phyloP scores from a whole-genome alignment of 2,888 invertebrate species.

The Hoplodrina blanda region DNA sequence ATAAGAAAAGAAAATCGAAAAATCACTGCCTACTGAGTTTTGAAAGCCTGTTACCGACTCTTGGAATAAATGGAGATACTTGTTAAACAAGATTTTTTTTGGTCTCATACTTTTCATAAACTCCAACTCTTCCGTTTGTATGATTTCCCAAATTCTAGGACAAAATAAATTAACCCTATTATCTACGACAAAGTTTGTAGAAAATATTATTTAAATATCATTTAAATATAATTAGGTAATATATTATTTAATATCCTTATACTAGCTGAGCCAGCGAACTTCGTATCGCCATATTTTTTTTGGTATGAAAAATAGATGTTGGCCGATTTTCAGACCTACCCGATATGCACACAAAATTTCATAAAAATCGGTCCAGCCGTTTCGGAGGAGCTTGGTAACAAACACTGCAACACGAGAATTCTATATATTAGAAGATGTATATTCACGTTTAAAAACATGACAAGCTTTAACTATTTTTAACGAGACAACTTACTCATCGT shows the following conservation, averaged over 20 bases:
- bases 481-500: slow-evolving; percentile 7
- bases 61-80: not conserved
- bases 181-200: not conserved
- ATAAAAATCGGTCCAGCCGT: too few relatives aligned
- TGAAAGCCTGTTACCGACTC: slow-evolving; percentile 17
- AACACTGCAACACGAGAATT: too few relatives aligned
- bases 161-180: not conserved
- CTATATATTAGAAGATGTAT: too few relatives aligned
- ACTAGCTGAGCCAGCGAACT: too few relatives aligned
- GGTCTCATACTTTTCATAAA: not conserved
- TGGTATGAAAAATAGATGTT: too few relatives aligned
- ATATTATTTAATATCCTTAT: too few relatives aligned
- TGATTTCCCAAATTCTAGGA: not conserved
- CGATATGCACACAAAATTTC: too few relatives aligned
- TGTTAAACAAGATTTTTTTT: slow-evolving; percentile 1
- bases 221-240: too few relatives aligned
- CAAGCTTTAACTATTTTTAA: not conserved
- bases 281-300: too few relatives aligned
- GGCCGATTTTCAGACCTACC: too few relatives aligned
- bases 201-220: too few relatives aligned
- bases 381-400: too few relatives aligned
- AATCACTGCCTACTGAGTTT: slow-evolving; percentile 50
- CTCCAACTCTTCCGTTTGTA: not conserved
- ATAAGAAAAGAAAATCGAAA: slow-evolving; percentile 62
- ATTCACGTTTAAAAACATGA: not conserved